Conservation (phyloP, 2,113 vertebrate species). For the Morphnarchus princeps region DNA sequence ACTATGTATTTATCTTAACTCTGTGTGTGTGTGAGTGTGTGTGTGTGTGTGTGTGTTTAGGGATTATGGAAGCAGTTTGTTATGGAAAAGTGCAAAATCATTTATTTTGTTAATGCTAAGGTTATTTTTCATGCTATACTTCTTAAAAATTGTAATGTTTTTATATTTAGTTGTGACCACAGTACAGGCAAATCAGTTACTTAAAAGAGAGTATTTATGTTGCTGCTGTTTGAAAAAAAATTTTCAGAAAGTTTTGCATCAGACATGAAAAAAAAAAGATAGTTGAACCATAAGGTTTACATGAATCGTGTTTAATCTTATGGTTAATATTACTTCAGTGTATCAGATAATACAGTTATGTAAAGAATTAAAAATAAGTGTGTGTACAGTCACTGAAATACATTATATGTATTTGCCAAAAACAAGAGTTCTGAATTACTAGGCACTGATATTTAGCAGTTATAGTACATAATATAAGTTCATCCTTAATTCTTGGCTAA, state of each 20-base stretch:
- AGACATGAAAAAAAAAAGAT: neutral
- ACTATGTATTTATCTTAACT: conserved; percentile 50
- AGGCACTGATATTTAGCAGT: neutral
- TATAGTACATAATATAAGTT: conserved; percentile 21
- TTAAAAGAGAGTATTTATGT: neutral
- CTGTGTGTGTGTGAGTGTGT: neutral
- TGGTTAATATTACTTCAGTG: neutral
- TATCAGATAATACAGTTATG: neutral
- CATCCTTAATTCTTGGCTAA: conserved; percentile 80
- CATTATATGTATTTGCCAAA: neutral
- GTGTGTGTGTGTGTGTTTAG: neutral
- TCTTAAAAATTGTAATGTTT: neutral
- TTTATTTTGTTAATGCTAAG: conserved; percentile 10
- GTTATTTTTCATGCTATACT: conserved; percentile 30
- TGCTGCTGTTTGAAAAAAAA: neutral
- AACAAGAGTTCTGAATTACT: neutral
- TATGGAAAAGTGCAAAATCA: conserved; percentile 9
- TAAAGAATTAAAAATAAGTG: neutral
- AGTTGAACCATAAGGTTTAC: neutral
- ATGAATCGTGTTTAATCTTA: neutral
- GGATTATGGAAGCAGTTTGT: conserved; percentile 54
- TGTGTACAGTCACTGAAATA: neutral
- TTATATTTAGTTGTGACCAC: neutral
- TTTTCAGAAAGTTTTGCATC: neutral
- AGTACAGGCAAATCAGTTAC: neutral